Evolutionary conservation across 2,797 vertebrate species (phyloP), one percentile per base, ranked within the genome.

Genomic region (Melanotaenia nigrans): DNA sequence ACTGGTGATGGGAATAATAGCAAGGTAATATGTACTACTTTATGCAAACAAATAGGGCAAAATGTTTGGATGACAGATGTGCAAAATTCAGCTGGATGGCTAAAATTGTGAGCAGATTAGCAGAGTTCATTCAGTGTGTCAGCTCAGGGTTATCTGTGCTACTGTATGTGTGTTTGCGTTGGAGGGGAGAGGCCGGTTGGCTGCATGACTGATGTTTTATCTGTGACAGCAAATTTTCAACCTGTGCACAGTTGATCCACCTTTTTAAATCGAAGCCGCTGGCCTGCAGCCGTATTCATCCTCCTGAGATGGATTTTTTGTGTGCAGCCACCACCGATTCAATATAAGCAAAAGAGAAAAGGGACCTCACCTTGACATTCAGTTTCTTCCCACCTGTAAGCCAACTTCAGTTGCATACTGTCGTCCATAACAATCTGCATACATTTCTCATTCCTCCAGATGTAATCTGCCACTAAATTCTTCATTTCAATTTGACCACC

Each of bases 61-160:
- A 79, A 79, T 64, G 73, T 25, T 73, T 47, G 66, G 40, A 78
- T 79, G 86, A 82, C 87, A 90, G 89, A 90, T 92, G 88, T 90
- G 82, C 75, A 89, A 79, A 89, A 85, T 83, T 77, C 68, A n/a
- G 65, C 56, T 70, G 81, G 64, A 81, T 84, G 74, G 84, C 77
- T 85, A 78, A 76, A 87, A 88, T 87, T 86, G 86, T 86, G 87
- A 86, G 84, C 85, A 91, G 91, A 91, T 90, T 90, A 92, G 72
- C 77, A 78, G 71, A 71, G 83, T 71, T 74, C 73, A 66, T 59
- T 78, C 78, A 75, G 77, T 70, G 76, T 82, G 82, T 79, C 79
- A 67, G 81, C 59, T 47, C 68, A 70, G 68, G 68, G 73, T 54
- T 78, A 30, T 68, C 61, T 71, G 5, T 57, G 42, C 7, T 13